Evolutionary conservation across 2,888 invertebrate genomes (phyloP), one percentile per base, ranked within the genome.

Genomic region (Nomada flava): DNA sequence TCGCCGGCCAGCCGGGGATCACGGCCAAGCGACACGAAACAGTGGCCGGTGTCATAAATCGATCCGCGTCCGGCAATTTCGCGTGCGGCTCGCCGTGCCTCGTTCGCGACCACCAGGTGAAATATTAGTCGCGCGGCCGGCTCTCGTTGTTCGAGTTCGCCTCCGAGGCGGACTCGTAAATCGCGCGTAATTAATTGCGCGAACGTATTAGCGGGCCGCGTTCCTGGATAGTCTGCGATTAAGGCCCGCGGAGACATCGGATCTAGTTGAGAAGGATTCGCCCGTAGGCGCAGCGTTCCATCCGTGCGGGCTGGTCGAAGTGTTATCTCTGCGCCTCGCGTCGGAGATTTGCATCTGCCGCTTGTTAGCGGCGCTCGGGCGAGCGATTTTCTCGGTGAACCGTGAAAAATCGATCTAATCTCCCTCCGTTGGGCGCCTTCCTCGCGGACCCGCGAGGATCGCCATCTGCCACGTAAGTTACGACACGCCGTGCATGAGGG

Each of bases 341-440:
- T 62, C 50, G 67, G 84, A 88, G 92, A 91, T 91, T 91, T 90
- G 92, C 92, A 92, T 91, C 91, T 92, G 92, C 89, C 87, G 91
- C 91, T 91, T 91, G 91, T 91, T 91, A 91, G 90, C 79, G 82
- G 79, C 4, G 72, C 68, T 44, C 77, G 71, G 81, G 81, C 86
- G 88, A 88, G 84, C 88, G 89, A 91, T 91, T 91, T 91, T 89
- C 90, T 88, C 83, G 86, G 85, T 85, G 63, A 82, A 89, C 88
- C 90, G 90, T 90, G 91, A 92, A 91, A 91, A 92, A 92, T 92
- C 92, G 90, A 92, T 92, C 89, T 90, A 90, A 91, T 91, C 91
- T 92, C 85, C 84, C 91, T 92, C 85, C 84, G 82, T 84, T 85
- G 83, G 86, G 85, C 83, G 82, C 85, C 87, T 88, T 85, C 79